A percentile compares a stretch with the other conserved stretches of the same genome.
Evolutionary conservation across 2,113 vertebrate species (phyloP).

Genomic region (Herpailurus yagouaroundi): DNA sequence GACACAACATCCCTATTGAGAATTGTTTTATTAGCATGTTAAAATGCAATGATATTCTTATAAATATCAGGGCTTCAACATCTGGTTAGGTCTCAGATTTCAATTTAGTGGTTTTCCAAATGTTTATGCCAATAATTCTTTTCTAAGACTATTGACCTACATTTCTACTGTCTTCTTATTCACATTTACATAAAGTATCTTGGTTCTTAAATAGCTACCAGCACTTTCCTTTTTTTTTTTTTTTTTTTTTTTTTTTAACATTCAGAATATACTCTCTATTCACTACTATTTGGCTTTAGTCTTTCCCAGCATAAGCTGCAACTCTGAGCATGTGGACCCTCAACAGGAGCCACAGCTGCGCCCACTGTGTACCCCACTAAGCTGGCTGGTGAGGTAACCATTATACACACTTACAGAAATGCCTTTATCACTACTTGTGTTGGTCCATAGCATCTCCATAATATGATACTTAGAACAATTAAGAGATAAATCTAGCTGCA

Average conservation of each 20-base stretch:
- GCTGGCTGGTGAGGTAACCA: not conserved
- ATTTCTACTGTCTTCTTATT: slow-evolving; percentile 5
- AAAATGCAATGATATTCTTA: slow-evolving; percentile 14
- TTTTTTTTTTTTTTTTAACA: not conserved
- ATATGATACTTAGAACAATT: not conserved
- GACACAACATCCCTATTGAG: not conserved
- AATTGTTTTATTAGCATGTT: not conserved
- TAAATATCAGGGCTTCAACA: not conserved
- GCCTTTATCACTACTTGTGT: not conserved
- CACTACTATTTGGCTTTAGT: not conserved
- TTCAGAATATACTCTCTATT: not conserved
- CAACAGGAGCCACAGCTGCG: not conserved
- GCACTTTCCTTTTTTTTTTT: not conserved
- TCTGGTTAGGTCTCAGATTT: not conserved
- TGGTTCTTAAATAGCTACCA: not conserved
- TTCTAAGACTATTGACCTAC: not conserved
- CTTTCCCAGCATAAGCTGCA: not conserved
- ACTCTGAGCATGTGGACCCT: not conserved
- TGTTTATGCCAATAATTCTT: slow-evolving; percentile 21
- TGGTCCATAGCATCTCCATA: not conserved
- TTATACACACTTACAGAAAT: not conserved
- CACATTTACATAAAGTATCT: not conserved
- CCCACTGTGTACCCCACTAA: not conserved
- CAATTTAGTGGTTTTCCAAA: slow-evolving; percentile 5
- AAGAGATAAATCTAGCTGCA: slow-evolving; percentile 2